Evolutionary conservation across 2,113 vertebrate genomes (phyloP).

Genomic region (Sterrhoptilus dennistouni): DNA sequence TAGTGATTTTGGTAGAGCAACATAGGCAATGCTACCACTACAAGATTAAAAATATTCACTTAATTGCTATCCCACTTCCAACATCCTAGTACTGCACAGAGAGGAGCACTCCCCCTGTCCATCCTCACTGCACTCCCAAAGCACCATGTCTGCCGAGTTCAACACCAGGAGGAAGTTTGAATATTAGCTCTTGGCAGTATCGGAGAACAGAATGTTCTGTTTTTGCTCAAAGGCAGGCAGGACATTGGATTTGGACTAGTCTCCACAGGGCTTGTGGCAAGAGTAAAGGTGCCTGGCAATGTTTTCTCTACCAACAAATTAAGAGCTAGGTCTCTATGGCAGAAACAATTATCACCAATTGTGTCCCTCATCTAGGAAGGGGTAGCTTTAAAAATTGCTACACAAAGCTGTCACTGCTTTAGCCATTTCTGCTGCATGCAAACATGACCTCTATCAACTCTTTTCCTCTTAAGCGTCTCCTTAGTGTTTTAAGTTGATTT

Average conservation of each 20-base stretch:
- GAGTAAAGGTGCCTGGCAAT: not conserved
- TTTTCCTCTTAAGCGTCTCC: not conserved
- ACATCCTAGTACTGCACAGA: not conserved
- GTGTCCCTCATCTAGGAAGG: not conserved
- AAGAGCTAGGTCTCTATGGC: accelerated
- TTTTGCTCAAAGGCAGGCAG: not conserved
- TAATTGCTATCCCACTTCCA: not conserved
- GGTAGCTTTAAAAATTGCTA: not conserved
- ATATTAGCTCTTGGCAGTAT: not conserved
- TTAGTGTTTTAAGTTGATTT: not conserved
- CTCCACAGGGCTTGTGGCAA: not conserved
- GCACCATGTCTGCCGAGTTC: not conserved
- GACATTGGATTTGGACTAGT: not conserved
- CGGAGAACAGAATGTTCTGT: not conserved
- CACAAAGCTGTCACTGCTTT: not conserved
- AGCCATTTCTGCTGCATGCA: not conserved
- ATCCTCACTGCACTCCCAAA: not conserved
- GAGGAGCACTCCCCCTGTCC: not conserved
- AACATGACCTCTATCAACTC: not conserved
- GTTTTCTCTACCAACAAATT: not conserved
- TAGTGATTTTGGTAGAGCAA: not conserved
- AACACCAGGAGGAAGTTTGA: not conserved
- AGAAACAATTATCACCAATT: not conserved
- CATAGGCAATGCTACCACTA: not conserved
- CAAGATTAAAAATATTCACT: not conserved